These are phyloP conservation scores for Pachycephala philippinensis DNA, from an alignment of 2,113 vertebrate genomes.

Conservation along the genomic window DNA sequence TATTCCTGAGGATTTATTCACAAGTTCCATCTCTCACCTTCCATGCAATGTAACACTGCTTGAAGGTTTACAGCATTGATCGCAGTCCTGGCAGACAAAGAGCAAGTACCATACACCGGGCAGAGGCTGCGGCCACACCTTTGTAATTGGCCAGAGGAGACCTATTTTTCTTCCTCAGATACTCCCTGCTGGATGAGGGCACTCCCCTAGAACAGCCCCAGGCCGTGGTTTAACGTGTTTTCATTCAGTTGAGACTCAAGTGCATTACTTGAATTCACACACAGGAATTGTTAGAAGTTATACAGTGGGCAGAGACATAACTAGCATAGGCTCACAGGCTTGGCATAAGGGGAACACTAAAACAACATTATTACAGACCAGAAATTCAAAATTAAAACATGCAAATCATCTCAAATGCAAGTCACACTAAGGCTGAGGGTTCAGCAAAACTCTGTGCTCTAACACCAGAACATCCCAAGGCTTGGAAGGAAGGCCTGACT, in stretches of 20 bases:
- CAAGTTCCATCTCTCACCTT: background rate
- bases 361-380: background rate
- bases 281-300: background rate
- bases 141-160: background rate
- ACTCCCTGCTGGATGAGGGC: background rate
- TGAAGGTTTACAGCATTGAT: background rate
- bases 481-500: background rate
- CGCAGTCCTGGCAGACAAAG: background rate
- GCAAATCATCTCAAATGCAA: background rate
- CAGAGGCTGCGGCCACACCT: background rate
- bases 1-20: background rate
- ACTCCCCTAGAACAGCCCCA: background rate
- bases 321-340: background rate
- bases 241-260: background rate
- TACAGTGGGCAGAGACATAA: background rate
- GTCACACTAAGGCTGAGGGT: background rate
- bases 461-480: background rate
- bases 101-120: background rate
- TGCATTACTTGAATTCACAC: background rate
- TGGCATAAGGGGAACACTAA: background rate
- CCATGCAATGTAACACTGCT: accelerated
- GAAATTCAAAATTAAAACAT: background rate
- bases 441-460: background rate
- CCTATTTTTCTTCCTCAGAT: background rate
- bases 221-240: background rate